A percentile compares a stretch with the other conserved stretches of the same genome.
Evolutionary conservation across 64 coral and sea anemone species (phyloP).

Genomic region (Catalaphyllia jardinei): DNA sequence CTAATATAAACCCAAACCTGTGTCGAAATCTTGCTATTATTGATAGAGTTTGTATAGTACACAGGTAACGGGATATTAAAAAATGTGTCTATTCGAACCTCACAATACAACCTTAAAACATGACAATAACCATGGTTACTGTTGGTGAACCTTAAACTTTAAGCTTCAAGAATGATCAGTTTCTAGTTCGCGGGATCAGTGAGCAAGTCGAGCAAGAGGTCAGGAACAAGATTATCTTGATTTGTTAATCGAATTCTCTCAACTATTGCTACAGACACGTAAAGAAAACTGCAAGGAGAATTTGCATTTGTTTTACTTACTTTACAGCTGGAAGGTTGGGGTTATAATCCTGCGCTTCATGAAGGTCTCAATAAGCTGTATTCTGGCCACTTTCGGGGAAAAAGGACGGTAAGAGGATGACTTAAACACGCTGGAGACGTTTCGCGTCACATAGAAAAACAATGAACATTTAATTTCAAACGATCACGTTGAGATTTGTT

Average conservation of each 20-base stretch:
- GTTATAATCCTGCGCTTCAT: slow-evolving; percentile 19
- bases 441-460: background rate
- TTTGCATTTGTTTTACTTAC: slow-evolving; percentile 10
- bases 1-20: no score
- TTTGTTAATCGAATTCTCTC: background rate
- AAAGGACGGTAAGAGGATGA: background rate
- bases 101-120: no score
- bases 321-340: slow-evolving; percentile 22
- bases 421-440: background rate
- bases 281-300: background rate
- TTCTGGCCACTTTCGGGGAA: slow-evolving; percentile 20
- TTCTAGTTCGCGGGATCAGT: no score
- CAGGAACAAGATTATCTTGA: background rate
- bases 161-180: no score
- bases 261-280: background rate
- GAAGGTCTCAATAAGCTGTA: slow-evolving; percentile 2
- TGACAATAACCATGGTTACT: no score
- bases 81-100: no score
- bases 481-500: background rate
- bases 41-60: no score
- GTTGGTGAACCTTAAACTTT: no score
- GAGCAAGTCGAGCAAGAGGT: background rate
- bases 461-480: background rate
- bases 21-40: background rate
- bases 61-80: no score